Evolutionary conservation across 2,113 vertebrate species (phyloP), one percentile per base, ranked within the genome.

Genomic region (Egretta garzetta): DNA sequence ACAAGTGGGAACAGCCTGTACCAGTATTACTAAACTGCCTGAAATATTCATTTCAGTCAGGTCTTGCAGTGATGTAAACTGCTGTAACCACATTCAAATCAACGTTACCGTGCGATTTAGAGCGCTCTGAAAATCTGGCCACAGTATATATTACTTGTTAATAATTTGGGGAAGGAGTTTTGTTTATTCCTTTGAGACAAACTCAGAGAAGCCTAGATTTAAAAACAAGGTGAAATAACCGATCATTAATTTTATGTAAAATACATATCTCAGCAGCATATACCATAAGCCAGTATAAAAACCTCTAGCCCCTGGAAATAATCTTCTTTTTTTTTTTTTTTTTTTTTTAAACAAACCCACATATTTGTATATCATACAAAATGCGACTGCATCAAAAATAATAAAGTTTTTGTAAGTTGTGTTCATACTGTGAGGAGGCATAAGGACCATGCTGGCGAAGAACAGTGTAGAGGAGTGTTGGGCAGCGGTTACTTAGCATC

Each of bases 1-100:
- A 95, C 88, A 92, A 93, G 86, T 59, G 50, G 52, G 75, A 94
- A 70, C 79, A 96, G 82, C 50, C 67, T 95, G 90, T 90, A 77
- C 75, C 47, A 82, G 45, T 59, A 10, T 62, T 67, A 59, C 82
- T 94, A 45, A 82, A n/a, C 50, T 90, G 81, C 39, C 50, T 88
- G 92, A 90, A 93, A 93, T 95, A 86, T 11, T 93, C 6, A 82
- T 88, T 91, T 93, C 35, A 60, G 15, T 91, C 59, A 41, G 41
- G 52, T 93, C 55, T 75, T 73, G 37, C 35, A 70, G 74, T 75
- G 79, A 52, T 86, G 70, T 70, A 88, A 95, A 90, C 59, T 85
- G 85, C 30, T 86, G 62, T 88, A 88, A 90, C 67, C 0, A 0
- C 55, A 59, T 58, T 90, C 62, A 90, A 43, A 70, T 86, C 92